phyloP scores from a whole-genome alignment of 2,888 invertebrate genomes.

The Trichogramma dendrolimi region DNA sequence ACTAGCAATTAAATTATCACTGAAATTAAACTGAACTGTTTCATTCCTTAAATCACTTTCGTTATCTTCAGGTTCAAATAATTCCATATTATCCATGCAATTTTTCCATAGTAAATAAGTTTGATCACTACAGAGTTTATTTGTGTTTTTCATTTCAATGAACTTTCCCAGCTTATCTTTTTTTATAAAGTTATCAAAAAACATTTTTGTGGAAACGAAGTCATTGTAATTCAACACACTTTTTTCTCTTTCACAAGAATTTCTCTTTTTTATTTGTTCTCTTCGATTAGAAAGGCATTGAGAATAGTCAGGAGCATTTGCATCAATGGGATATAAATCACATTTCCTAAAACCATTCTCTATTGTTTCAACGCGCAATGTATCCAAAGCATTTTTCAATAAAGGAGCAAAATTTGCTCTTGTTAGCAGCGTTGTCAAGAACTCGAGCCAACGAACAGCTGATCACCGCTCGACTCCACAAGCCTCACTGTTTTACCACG shows the following conservation, averaged over 20 bases:
- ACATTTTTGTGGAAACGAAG: not conserved
- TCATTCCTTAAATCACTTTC: too few relatives aligned
- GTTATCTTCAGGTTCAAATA: too few relatives aligned
- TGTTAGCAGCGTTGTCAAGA: not conserved
- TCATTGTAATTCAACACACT: not conserved
- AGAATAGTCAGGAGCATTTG: conserved; percentile 10
- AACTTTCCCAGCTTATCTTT: not conserved
- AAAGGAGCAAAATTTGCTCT: conserved; percentile 6
- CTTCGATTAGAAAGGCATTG: conserved; percentile 6
- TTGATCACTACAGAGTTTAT: not conserved
- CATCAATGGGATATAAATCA: conserved; percentile 10
- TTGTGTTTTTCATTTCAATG: not conserved
- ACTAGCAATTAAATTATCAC: too few relatives aligned
- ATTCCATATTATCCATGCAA: too few relatives aligned
- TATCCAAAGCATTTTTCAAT: conserved; percentile 1
- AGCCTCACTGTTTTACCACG: too few relatives aligned
- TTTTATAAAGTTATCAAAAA: not conserved
- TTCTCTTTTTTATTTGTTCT: conserved; percentile 1
- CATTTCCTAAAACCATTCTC: conserved; percentile 1
- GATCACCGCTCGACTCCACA: too few relatives aligned
- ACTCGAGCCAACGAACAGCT: too few relatives aligned
- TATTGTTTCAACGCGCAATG: not conserved
- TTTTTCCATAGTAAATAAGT: not conserved
- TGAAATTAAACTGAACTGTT: too few relatives aligned
- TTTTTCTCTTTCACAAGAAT: not conserved